phyloP scores from a whole-genome alignment of 2,113 vertebrate genomes.

The Oreochromis niloticus region DNA sequence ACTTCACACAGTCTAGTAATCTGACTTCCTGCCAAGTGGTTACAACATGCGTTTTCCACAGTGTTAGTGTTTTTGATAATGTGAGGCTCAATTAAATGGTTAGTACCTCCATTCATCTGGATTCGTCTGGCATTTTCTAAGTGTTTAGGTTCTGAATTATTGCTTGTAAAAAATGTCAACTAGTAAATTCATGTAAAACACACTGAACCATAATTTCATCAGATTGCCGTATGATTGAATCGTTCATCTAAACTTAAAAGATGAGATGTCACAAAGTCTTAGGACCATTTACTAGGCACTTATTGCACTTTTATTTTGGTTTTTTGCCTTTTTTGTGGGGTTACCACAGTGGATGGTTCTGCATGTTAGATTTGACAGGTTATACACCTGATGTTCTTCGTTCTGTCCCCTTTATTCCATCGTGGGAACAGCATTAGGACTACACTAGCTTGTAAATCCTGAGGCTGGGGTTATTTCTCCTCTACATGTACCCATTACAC shows the following conservation, averaged over 20 bases:
- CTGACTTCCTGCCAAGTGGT: neutral
- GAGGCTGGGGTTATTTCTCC: neutral
- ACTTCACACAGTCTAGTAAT: neutral
- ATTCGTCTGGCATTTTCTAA: neutral
- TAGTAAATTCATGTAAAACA: neutral
- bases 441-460: neutral
- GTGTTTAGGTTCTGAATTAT: neutral
- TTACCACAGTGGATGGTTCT: neutral
- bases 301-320: neutral
- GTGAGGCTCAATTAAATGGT: neutral
- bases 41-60: neutral
- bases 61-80: neutral
- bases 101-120: neutral
- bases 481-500: neutral
- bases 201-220: neutral
- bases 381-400: neutral
- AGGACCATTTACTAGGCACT: neutral
- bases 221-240: neutral
- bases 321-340: neutral
- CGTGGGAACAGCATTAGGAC: neutral
- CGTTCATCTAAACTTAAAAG: neutral
- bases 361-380: neutral
- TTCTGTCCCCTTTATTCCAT: neutral
- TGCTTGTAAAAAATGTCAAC: neutral
- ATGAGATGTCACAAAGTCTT: neutral